Conservation (phyloP, 2,113 vertebrate genomes). For the Chrysemys picta region DNA sequence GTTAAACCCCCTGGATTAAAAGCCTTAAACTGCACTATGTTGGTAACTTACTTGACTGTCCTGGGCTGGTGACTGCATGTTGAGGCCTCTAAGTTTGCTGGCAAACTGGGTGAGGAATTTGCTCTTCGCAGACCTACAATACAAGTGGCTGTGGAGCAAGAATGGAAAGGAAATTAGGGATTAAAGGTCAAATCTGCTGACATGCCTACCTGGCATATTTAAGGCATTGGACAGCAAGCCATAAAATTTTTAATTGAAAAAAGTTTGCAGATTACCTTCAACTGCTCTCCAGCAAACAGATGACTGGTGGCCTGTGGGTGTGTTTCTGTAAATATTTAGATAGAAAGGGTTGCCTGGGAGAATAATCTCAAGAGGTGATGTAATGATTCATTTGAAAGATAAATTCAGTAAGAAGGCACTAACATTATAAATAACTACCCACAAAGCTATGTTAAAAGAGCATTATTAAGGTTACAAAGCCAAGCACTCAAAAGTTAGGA, state of each 20-base stretch:
- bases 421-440: not conserved
- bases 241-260: not conserved
- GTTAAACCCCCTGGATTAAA: not conserved
- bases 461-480: not conserved
- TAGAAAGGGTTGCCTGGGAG: not conserved
- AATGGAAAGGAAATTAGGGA: not conserved
- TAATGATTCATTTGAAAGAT: not conserved
- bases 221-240: not conserved
- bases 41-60: not conserved
- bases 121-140: not conserved
- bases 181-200: not conserved
- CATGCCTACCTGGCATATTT: not conserved
- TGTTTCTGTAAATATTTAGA: not conserved
- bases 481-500: not conserved
- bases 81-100: fast-evolving
- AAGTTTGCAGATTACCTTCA: not conserved
- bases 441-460: not conserved
- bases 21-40: fast-evolving
- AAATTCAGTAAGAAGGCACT: not conserved
- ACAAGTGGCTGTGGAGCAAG: not conserved
- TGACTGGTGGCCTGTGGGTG: not conserved
- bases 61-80: not conserved
- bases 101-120: not conserved
- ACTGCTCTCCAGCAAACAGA: not conserved
- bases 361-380: not conserved